Evolutionary conservation across 2,113 vertebrate genomes (phyloP), one percentile per base, ranked within the genome.

Genomic region (Stercorarius parasiticus): DNA sequence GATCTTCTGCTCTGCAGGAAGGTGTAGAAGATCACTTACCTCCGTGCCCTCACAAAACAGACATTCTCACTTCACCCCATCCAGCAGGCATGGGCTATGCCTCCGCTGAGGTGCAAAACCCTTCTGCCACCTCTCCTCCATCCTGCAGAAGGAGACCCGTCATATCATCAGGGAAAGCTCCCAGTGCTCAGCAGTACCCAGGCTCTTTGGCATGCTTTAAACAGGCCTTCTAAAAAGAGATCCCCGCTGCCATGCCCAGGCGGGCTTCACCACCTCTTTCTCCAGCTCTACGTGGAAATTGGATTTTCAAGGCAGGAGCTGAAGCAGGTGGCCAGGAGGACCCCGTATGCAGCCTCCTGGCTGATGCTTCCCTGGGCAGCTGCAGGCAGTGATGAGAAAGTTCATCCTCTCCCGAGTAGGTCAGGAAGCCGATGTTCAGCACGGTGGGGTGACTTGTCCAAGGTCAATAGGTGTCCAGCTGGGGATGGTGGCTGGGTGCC

Each of bases 371-470:
- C 34, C 27, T 52, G 32, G 13, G 17, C 58, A 72, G 34, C n/a
- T 86, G 72, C 58, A 53, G 77, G 47, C 30, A 38, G 23, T 13
- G 25, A 21, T 73, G 78, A 49, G 16, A 36, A 72, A 34, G 49
- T 34, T 38, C 53, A 18, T 50, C 18, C 12, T 45, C 21, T 30
- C 59, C 55, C 0, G 4, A 65, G 27, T 17, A 50, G 49, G 21
- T 82, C 71, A 79, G 67, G 56, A 38, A 86, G 61, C 13, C 1
- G 0, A 3, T 15, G 79, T 30, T 82, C 59, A 55, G 80, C 19
- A 34, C 5, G 1, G 1, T 19, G 59, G n/a, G 14, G 11, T 73
- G 40, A 11, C 34, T 65, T 0, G 0, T 34, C 50, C 82, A 17
- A 66, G 49, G 40, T 22, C 43, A 49, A 17, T 42, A 26, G 32